phyloP scores from a whole-genome alignment of 2,113 vertebrate genomes.

The Petrocephalus microphthalmus region DNA sequence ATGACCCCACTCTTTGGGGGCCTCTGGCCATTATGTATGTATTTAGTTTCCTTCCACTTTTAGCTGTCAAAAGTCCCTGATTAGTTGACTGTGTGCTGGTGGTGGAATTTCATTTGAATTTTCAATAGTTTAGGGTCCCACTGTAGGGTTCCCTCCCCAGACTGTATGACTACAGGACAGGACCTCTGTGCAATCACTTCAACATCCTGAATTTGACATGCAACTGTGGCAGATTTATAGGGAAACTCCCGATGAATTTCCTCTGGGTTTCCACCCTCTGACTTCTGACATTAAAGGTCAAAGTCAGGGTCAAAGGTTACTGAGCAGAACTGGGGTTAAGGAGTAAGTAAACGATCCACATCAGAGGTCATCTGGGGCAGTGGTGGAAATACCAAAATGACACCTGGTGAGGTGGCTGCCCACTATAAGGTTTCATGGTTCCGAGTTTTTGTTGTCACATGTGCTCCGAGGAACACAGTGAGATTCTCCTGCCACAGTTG shows the following conservation, averaged over 20 bases:
- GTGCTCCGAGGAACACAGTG: neutral
- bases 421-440: neutral
- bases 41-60: neutral
- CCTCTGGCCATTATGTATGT: neutral
- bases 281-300: constrained; percentile 23
- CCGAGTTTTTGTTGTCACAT: neutral
- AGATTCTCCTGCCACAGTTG: neutral
- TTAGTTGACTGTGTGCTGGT: neutral
- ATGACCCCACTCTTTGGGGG: neutral
- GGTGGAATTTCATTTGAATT: neutral
- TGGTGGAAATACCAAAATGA: constrained; percentile 15
- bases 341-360: constrained; percentile 22
- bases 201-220: constrained; percentile 35
- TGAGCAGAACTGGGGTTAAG: neutral
- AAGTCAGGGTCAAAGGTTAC: constrained; percentile 25
- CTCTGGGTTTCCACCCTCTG: constrained; percentile 25
- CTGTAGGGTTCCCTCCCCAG: constrained; percentile 35
- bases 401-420: constrained; percentile 18
- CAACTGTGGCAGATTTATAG: constrained; percentile 26
- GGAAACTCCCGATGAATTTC: constrained; percentile 10
- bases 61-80: neutral
- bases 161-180: constrained; percentile 29
- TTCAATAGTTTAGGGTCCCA: neutral
- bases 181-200: neutral
- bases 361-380: constrained; percentile 18